These are phyloP conservation scores for Scaptomyza tumidula DNA, from an alignment of 2,888 invertebrate species.

Conservation along the genomic window DNA sequence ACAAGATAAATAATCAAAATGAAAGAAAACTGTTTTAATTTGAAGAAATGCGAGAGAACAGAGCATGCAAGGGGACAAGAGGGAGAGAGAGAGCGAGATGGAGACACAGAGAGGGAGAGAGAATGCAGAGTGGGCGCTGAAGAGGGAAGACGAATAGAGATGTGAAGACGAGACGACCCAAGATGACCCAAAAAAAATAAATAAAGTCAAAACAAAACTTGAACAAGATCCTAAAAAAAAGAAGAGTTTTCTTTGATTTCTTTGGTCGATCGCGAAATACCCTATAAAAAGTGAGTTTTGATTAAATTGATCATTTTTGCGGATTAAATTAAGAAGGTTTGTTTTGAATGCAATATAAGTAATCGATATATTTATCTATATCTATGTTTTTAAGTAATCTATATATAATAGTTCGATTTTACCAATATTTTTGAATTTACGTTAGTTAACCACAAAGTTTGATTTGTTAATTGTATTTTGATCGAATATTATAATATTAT, in stretches of 20 bases:
- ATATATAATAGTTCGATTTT: no score
- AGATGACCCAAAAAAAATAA: conserved; percentile 34
- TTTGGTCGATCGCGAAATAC: neutral
- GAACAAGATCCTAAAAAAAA: neutral
- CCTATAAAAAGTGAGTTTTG: conserved; percentile 33
- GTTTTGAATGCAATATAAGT: no score
- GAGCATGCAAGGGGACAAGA: neutral
- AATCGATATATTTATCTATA: no score
- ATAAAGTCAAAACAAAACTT: conserved; percentile 12
- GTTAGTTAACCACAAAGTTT: no score
- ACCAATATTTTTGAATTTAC: no score
- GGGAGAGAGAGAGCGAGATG: conserved; percentile 1
- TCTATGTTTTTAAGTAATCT: no score
- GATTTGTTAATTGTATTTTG: no score
- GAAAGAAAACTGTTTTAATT: conserved; percentile 39
- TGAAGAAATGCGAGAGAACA: conserved; percentile 12
- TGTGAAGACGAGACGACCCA: conserved; percentile 24
- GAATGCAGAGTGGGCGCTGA: neutral
- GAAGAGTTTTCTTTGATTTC: neutral
- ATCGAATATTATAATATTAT: no score
- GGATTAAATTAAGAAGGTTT: no score
- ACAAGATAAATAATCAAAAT: conserved; percentile 21
- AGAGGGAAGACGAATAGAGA: neutral
- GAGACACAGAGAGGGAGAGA: neutral
- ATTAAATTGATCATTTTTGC: no score